Evolutionary conservation across 2,888 invertebrate genomes (phyloP).

Genomic region (Campaea margaritaria): DNA sequence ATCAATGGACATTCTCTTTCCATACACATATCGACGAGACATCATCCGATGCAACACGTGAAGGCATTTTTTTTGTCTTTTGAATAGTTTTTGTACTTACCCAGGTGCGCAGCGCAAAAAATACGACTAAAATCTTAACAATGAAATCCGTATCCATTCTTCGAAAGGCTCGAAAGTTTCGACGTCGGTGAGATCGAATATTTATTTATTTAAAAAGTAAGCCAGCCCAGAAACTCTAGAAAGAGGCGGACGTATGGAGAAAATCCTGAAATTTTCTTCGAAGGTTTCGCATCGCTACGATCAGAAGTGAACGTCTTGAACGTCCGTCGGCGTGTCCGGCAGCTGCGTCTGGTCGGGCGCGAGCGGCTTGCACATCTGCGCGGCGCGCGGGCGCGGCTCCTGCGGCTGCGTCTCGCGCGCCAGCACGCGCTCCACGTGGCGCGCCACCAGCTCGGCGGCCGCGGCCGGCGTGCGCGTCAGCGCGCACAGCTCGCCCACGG

Average conservation of each 20-base stretch:
- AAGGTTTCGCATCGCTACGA: not conserved
- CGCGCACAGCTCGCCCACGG: conserved; percentile 73
- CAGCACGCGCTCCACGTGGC: conserved; percentile 85
- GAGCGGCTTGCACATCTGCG: conserved; percentile 64
- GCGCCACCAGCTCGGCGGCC: conserved; percentile 83
- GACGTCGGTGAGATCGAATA: conserved; percentile 64
- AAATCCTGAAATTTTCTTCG: not conserved
- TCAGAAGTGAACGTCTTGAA: conserved; percentile 87
- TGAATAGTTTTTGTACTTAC: conserved; percentile 54
- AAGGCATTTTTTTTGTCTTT: conserved; percentile 37
- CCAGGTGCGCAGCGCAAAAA: conserved; percentile 74
- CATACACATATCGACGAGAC: conserved; percentile 46
- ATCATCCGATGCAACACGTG: conserved; percentile 39
- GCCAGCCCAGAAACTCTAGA: no score
- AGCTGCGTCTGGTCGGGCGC: conserved; percentile 70
- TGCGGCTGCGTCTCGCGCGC: conserved; percentile 84
- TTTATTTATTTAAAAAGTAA: conserved; percentile 24
- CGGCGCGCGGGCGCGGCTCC: conserved; percentile 65
- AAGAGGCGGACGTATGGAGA: not conserved
- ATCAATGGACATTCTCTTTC: conserved; percentile 74
- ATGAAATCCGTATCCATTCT: conserved; percentile 55
- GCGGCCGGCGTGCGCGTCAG: conserved; percentile 80
- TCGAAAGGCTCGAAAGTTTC: conserved; percentile 44
- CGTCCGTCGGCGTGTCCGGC: conserved; percentile 87
- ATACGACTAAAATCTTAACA: conserved; percentile 59